phyloP scores from a whole-genome alignment of 1,140 invertebrate species.

The Heliothis subflexa region DNA sequence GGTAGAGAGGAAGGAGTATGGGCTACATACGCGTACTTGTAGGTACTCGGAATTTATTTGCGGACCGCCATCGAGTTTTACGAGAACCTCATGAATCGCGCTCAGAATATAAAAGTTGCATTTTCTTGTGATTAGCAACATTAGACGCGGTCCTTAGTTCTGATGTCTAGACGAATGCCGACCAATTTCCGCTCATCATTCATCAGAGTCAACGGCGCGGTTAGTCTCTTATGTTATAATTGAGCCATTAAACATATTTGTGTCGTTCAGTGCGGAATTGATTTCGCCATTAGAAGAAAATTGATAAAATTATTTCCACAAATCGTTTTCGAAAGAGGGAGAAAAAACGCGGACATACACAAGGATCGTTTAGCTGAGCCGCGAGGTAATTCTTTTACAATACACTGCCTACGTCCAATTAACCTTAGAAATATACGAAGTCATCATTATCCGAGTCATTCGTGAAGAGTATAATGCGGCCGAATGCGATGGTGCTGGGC shows the following conservation, averaged over 20 bases:
- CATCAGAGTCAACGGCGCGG: not conserved
- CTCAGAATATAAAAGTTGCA: too few relatives aligned
- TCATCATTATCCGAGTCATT: conserved; percentile 76
- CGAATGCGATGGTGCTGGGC: conserved; percentile 36
- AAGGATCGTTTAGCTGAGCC: conserved; percentile 57
- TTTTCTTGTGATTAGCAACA: not conserved
- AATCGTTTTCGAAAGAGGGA: conserved; percentile 41
- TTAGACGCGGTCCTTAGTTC: not conserved
- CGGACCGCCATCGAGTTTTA: too few relatives aligned
- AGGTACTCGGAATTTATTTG: too few relatives aligned
- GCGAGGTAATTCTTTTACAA: conserved; percentile 75
- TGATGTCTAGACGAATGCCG: not conserved
- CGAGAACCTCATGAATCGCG: too few relatives aligned
- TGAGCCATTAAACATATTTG: conserved; percentile 42
- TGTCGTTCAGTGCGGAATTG: conserved; percentile 33
- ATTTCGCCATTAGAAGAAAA: conserved; percentile 45
- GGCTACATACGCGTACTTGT: too few relatives aligned
- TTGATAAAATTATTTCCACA: conserved; percentile 51
- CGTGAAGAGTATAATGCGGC: conserved; percentile 51
- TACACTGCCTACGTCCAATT: conserved; percentile 79
- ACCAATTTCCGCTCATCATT: too few relatives aligned
- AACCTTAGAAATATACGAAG: conserved; percentile 79
- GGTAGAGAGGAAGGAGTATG: too few relatives aligned
- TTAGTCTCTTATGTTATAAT: conserved; percentile 37
- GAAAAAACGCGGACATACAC: not conserved